Base-by-base conservation (phyloP, 2,797 vertebrate genomes). In the Acanthopagrus latus region DNA sequence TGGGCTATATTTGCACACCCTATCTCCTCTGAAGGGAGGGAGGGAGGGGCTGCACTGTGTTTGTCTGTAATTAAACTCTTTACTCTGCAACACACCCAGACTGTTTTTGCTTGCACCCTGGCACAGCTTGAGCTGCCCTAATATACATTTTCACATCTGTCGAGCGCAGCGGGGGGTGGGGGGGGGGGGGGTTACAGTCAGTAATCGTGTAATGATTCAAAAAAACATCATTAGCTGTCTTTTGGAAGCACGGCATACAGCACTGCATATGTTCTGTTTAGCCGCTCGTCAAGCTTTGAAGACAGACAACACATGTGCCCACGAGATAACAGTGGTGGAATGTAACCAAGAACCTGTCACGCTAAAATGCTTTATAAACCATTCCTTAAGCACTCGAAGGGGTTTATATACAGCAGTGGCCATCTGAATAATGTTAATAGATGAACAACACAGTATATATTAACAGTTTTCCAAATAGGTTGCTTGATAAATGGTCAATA, bases 41-140 rank as follows among this genome's bases (percentile, higher is more conserved):
- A 86, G 85, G 88, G 88, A 90, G 82, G 85, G 86, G 64, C 58
- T 56, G 60, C 38, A 10, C 38, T 84, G 75, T 86, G 73, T 88
- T 88, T 84, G 80, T 84, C 86, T 91, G 89, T 92, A 89, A 91
- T 91, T 90, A 90, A 90, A 86, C 80, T 88, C 81, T 86, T 83
- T 51, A 68, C 68, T 80, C 54, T 25, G 74, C 12, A 87, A 69
- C 86, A 92, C 89, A 7, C 89, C 87, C 78, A 70, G 64, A 70
- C 38, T 83, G 80, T 89, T 92, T 82, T 82, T 81, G 71, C 58
- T 62, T 79, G 80, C 62, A 63, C 54, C 80, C 72, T 9, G 71
- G 78, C 33, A 43, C 58, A 50, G 23, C 6, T 4, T 55, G 38
- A 79, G n/a, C 66, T 29, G 1, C 58, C 51, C 47, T 51, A 23